Evolutionary conservation across 2,888 invertebrate species (phyloP).

Genomic region (Deilephila porcellus): DNA sequence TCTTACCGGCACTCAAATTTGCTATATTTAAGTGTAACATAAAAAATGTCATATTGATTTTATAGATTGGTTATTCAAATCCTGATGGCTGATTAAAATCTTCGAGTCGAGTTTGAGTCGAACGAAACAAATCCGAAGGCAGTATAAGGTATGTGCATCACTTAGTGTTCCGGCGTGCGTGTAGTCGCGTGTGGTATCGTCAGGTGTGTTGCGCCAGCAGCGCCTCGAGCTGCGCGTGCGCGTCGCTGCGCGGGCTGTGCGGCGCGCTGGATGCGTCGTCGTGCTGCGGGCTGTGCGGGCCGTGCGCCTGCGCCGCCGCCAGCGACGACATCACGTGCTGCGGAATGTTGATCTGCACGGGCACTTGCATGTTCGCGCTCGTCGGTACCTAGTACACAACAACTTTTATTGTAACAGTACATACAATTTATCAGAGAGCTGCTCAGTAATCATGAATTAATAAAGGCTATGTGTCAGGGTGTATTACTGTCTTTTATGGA

Average conservation of each 20-base stretch:
- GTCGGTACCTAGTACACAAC: constrained; percentile 82
- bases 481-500: too few species aligned
- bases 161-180: not conserved
- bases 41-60: not conserved
- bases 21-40: not conserved
- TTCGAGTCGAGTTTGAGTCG: too few species aligned
- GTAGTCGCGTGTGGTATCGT: constrained; percentile 42
- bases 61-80: not conserved
- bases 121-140: not conserved
- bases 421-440: too few species aligned
- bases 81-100: not conserved
- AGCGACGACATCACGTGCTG: constrained; percentile 79
- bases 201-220: constrained; percentile 72
- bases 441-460: too few species aligned
- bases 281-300: constrained; percentile 49
- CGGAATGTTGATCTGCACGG: constrained; percentile 88
- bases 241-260: constrained; percentile 58
- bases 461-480: too few species aligned
- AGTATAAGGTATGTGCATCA: not conserved
- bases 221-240: constrained; percentile 69
- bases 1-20: not conserved
- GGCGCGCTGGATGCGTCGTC: constrained; percentile 17
- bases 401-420: not conserved
- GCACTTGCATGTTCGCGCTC: constrained; percentile 83
- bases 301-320: constrained; percentile 48